These are phyloP conservation scores for Trachops cirrhosus DNA, from an alignment of 2,797 vertebrate species.

Conservation along the genomic window DNA sequence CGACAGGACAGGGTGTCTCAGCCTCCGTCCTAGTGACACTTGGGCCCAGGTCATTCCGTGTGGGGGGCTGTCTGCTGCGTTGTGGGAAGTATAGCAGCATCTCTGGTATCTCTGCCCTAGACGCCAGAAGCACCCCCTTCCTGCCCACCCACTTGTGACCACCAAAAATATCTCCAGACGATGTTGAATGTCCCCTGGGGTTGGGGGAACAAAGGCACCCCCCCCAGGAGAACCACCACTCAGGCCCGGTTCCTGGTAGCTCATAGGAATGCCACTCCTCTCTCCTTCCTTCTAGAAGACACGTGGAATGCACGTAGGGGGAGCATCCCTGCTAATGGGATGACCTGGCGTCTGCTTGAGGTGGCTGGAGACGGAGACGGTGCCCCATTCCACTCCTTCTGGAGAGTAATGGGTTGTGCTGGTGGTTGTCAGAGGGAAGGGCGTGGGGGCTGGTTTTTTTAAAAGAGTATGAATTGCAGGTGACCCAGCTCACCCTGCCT, in stretches of 20 bases:
- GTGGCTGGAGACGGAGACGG: not conserved
- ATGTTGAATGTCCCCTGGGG: not conserved
- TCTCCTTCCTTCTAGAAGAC: not conserved
- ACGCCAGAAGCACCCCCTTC: not conserved
- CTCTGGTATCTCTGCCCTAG: not conserved
- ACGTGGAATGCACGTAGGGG: not conserved
- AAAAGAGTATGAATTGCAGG: not conserved
- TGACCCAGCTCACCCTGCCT: not conserved
- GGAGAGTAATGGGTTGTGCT: not conserved
- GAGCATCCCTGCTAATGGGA: not conserved
- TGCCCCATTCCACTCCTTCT: not conserved
- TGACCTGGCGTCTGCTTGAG: not conserved
- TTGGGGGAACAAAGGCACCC: not conserved
- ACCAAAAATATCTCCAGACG: not conserved
- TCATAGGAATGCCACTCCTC: not conserved
- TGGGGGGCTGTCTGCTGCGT: not conserved
- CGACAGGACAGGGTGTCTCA: not conserved
- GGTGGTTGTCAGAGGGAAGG: not conserved
- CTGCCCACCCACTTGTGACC: not conserved
- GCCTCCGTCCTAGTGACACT: rapidly evolving
- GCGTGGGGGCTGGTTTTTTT: not conserved
- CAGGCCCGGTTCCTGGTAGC: not conserved
- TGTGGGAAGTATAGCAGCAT: too few relatives aligned
- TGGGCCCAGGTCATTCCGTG: rapidly evolving
- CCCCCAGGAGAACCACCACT: not conserved